A percentile compares a stretch with the other conserved stretches of the same genome.
These are phyloP conservation scores for Rhinopithecus roxellana DNA, from an alignment of 2,113 vertebrate species.

Conservation along the genomic window DNA sequence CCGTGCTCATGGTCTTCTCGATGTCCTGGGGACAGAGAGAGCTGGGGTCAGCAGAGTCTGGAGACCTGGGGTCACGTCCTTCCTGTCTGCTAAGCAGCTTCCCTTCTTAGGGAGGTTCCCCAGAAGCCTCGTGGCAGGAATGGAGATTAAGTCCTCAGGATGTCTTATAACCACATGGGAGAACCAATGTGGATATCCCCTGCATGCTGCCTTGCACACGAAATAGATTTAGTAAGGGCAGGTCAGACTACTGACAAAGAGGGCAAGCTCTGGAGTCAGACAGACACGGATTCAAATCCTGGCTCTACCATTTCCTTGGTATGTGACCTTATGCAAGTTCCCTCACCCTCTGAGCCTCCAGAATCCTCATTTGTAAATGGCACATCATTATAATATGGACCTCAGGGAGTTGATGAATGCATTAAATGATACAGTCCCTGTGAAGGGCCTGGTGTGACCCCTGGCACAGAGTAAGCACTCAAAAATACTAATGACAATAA, in stretches of 20 bases:
- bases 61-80: neutral
- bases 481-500: neutral
- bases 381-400: neutral
- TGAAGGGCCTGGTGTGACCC: neutral
- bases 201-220: neutral
- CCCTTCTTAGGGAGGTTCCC: neutral
- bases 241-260: neutral
- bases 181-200: neutral
- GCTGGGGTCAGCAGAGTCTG: neutral
- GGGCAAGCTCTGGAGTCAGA: neutral
- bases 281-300: neutral
- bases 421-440: neutral
- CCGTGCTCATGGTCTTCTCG: constrained; percentile 98
- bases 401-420: neutral
- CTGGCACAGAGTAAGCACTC: neutral
- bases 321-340: neutral
- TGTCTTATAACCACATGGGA: neutral
- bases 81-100: neutral
- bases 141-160: neutral
- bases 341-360: neutral
- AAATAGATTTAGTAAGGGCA: neutral
- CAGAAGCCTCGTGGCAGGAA: neutral
- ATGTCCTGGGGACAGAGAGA: constrained; percentile 89
- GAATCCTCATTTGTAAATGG: neutral
- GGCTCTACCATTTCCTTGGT: neutral